A percentile compares a stretch with the other conserved stretches of the same genome.
Evolutionary conservation across 2,797 vertebrate species (phyloP).

Genomic region (Luscinia luscinia): DNA sequence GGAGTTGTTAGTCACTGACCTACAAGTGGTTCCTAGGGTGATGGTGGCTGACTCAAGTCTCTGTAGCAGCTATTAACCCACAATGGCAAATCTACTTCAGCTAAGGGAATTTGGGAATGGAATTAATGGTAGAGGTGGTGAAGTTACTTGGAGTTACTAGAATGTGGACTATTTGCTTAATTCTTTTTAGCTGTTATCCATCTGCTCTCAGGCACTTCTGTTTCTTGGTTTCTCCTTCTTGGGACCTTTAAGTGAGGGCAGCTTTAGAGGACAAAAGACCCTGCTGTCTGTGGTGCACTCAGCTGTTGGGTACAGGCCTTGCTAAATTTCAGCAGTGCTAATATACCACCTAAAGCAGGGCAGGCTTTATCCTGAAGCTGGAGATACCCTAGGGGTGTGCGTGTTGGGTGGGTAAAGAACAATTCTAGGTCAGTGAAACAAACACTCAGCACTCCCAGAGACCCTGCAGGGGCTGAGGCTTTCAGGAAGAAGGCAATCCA

Average conservation of each 20-base stretch:
- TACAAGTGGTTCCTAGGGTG: not conserved
- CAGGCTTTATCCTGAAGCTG: not conserved
- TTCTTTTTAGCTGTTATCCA: accelerated
- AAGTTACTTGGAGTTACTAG: not conserved
- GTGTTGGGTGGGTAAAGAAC: not conserved
- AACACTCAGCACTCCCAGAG: not conserved
- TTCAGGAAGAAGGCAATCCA: accelerated
- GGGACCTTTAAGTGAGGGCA: not conserved
- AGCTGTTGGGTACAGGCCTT: not conserved
- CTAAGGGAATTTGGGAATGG: not conserved
- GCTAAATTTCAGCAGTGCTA: not conserved
- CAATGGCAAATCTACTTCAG: accelerated
- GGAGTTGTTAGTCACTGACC: not conserved
- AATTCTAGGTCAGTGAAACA: not conserved
- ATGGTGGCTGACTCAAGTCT: not conserved
- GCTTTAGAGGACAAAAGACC: not conserved
- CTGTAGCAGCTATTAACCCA: not conserved
- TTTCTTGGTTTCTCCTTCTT: not conserved
- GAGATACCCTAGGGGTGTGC: accelerated
- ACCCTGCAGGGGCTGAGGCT: not conserved
- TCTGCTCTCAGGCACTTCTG: not conserved
- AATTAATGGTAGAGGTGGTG: not conserved
- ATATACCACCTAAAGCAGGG: not conserved
- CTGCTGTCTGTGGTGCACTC: not conserved
- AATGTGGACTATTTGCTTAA: too few relatives aligned